Conservation (phyloP, 2,888 invertebrate genomes). For the Beris chalybata region DNA sequence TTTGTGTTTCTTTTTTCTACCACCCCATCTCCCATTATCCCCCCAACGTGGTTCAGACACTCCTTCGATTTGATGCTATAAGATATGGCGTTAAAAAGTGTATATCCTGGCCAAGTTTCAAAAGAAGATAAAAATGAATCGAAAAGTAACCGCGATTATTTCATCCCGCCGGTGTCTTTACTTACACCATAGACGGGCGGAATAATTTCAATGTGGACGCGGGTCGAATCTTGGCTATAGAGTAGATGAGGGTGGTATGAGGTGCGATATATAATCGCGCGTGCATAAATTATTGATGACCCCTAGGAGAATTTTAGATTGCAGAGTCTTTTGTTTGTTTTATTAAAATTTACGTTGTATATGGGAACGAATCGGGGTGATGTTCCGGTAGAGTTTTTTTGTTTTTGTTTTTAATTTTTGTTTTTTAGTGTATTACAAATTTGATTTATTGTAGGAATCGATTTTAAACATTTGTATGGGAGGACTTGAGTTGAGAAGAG, state of each 20-base stretch:
- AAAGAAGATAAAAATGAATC: constrained; percentile 30
- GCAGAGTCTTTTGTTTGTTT: constrained; percentile 20
- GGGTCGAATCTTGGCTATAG: background rate
- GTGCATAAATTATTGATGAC: constrained; percentile 33
- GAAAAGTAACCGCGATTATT: constrained; percentile 29
- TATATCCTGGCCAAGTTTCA: constrained; percentile 11
- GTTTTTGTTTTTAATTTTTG: too few species aligned
- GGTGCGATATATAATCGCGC: constrained; percentile 27
- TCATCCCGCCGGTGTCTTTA: background rate
- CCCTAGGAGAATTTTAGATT: constrained; percentile 26
- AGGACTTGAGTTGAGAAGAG: too few species aligned
- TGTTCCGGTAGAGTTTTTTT: too few species aligned
- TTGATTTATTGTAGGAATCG: too few species aligned
- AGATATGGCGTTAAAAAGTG: too few species aligned
- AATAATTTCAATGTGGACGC: constrained; percentile 5
- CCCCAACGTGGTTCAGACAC: too few species aligned
- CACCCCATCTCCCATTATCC: too few species aligned
- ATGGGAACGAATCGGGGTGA: background rate
- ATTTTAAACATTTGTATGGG: too few species aligned
- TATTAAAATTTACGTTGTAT: constrained; percentile 25
- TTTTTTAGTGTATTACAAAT: too few species aligned
- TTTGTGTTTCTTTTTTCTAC: too few species aligned
- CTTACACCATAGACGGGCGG: background rate
- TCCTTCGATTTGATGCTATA: too few species aligned
- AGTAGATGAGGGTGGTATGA: constrained; percentile 4